Evolutionary conservation across 2,113 vertebrate genomes (phyloP), one percentile per base, ranked within the genome.

Genomic region (Pollimyrus isidori): DNA sequence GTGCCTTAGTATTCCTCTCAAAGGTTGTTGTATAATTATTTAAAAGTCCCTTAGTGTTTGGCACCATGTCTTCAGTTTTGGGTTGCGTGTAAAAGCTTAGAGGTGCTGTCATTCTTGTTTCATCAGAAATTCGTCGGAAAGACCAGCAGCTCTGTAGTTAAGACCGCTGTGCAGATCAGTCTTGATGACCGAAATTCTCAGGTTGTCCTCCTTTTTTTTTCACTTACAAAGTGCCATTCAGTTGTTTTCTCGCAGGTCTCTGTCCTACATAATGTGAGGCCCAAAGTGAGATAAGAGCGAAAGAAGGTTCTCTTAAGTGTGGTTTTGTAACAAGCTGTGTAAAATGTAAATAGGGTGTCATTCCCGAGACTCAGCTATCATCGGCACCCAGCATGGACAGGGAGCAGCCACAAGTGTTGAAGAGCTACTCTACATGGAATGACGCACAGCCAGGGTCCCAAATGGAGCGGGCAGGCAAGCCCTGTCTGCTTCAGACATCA

Each of bases 311-410:
- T 48, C 42, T 69, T 13, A 26, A 15, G 10, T 6, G 17, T 23
- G 7, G 15, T 50, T 23, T 58, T 82, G 52, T 90, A 80, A 58
- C 49, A 30, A n/a, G 10, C 82, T 56, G 23, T 91, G 19, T 53
- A 23, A 39, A 88, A 85, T 11, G 30, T 52, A n/a, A 91, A 88
- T 84, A 98, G 97, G 93, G 95, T 91, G 76, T 96, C 58, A 94
- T 99, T 91, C 97, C 97, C 93, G 97, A 99, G 94, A 98, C 96
- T 92, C 97, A 98, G 80, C 26, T 92, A 19, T 90, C 96, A 45
- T 94, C 93, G 91, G 87, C 92, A 73, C 9, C 19, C 88, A 90
- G 23, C 3, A 73, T 94, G 91, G 92, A 92, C 93, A 93, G 89
- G 23, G 49, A 73, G 19, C 2, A 3, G 7, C 50, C 91, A 86